Evolutionary conservation across 2,888 invertebrate species (phyloP).

Genomic region (Podabrus alpinus): DNA sequence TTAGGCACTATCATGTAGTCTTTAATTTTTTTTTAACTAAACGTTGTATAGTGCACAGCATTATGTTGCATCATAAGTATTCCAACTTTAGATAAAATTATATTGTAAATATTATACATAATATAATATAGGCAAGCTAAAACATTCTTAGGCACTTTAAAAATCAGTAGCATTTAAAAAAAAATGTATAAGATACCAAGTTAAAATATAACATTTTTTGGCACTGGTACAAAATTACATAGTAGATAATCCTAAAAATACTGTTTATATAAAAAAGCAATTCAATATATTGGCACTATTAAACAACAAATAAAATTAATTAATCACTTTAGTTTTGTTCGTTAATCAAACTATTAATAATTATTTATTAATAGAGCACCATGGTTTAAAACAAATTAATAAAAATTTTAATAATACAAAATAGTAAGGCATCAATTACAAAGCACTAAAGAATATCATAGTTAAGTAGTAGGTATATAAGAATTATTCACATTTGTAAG

Average conservation of each 20-base stretch:
- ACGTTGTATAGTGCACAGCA: neutral
- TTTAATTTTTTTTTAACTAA: neutral
- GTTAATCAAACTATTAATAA: conserved; percentile 33
- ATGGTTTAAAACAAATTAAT: conserved; percentile 8
- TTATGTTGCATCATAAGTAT: neutral
- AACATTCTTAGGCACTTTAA: conserved; percentile 19
- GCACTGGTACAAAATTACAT: conserved; percentile 22
- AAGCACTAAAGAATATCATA: neutral
- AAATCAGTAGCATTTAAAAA: conserved; percentile 1
- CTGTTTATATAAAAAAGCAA: conserved; percentile 23
- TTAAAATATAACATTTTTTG: conserved; percentile 13
- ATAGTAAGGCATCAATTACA: neutral
- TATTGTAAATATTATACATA: neutral
- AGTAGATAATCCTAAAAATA: conserved; percentile 14
- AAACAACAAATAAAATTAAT: conserved; percentile 29
- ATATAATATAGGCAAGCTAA: conserved; percentile 11
- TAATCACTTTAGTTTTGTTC: conserved; percentile 38
- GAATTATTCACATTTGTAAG: neutral
- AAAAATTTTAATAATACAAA: neutral
- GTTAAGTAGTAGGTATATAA: neutral
- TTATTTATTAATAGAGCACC: conserved; percentile 27
- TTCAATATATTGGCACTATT: conserved; percentile 42
- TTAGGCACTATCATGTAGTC: conserved; percentile 2
- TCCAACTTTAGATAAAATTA: neutral
- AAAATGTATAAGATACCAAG: conserved; percentile 12